phyloP scores from a whole-genome alignment of 2,797 vertebrate species.

The Babyrousa celebensis region DNA sequence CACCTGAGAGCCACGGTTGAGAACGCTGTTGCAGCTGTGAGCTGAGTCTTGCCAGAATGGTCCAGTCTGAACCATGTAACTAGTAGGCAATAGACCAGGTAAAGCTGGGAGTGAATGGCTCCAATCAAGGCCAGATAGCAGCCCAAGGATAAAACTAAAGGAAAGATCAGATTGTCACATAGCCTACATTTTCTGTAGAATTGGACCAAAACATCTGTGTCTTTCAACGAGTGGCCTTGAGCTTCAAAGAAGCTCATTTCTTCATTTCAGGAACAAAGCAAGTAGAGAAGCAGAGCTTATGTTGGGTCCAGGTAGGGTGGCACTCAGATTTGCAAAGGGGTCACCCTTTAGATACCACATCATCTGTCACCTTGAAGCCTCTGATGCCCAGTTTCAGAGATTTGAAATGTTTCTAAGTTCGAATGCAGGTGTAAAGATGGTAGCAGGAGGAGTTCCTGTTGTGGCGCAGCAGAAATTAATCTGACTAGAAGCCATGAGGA shows the following conservation, averaged over 20 bases:
- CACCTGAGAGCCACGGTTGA: not conserved
- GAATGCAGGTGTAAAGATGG: not conserved
- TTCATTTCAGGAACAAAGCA: not conserved
- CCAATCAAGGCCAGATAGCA: accelerated
- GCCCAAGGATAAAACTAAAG: not conserved
- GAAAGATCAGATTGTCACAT: not conserved
- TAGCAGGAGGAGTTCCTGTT: not conserved
- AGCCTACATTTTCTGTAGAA: not conserved
- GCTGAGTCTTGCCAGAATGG: accelerated
- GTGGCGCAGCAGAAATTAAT: too few relatives aligned
- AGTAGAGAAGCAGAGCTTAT: not conserved
- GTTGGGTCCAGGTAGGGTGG: accelerated
- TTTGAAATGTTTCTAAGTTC: too few relatives aligned
- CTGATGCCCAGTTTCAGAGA: not conserved
- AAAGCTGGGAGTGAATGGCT: not conserved
- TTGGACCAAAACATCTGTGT: not conserved
- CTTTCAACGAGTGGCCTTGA: not conserved
- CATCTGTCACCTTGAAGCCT: not conserved
- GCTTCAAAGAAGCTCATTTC: not conserved
- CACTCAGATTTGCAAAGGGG: not conserved
- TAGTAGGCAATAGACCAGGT: too few relatives aligned
- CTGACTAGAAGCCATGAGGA: too few relatives aligned
- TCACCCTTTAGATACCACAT: not conserved
- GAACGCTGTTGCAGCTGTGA: accelerated
- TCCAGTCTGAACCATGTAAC: accelerated